Evolutionary conservation across 2,888 invertebrate genomes (phyloP).

Genomic region (Trimorus sp.): DNA sequence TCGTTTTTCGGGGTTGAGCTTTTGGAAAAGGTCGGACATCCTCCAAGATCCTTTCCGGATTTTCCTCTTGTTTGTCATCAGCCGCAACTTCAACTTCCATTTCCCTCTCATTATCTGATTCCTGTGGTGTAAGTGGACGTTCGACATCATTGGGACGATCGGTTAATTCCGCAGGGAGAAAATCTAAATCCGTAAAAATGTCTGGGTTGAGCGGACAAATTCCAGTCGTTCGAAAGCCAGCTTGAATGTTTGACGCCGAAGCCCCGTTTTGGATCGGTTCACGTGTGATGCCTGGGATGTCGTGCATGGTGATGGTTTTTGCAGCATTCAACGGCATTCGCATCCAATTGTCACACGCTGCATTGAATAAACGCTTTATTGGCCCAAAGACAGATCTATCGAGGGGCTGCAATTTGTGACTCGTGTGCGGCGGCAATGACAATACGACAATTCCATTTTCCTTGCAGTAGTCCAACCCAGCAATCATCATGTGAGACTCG

Average conservation of each 20-base stretch:
- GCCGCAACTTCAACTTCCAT: constrained; percentile 7
- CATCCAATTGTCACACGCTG: constrained; percentile 62
- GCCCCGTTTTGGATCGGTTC: constrained; percentile 27
- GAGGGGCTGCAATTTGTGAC: constrained; percentile 76
- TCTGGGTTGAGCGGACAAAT: constrained; percentile 67
- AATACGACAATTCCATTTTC: constrained; percentile 73
- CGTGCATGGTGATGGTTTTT: constrained; percentile 68
- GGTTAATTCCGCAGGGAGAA: constrained; percentile 46
- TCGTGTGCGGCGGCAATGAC: constrained; percentile 75
- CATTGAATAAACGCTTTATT: constrained; percentile 68
- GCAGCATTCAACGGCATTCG: constrained; percentile 67
- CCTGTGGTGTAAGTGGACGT: constrained; percentile 12
- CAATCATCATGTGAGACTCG: constrained; percentile 68
- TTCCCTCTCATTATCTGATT: constrained; percentile 10
- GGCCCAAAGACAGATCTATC: constrained; percentile 74
- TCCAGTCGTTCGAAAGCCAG: constrained; percentile 68
- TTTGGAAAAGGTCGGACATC: constrained; percentile 32
- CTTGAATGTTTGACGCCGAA: constrained; percentile 60
- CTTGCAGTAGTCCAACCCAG: constrained; percentile 71
- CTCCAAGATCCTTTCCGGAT: constrained; percentile 14
- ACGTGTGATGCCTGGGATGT: constrained; percentile 26
- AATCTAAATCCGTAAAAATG: constrained; percentile 67
- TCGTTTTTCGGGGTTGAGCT: constrained; percentile 28
- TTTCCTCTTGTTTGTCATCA: constrained; percentile 21
- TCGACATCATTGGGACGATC: constrained; percentile 20